Base-by-base conservation (phyloP, 2,113 vertebrate species). In the Cyprinus carpio region DNA sequence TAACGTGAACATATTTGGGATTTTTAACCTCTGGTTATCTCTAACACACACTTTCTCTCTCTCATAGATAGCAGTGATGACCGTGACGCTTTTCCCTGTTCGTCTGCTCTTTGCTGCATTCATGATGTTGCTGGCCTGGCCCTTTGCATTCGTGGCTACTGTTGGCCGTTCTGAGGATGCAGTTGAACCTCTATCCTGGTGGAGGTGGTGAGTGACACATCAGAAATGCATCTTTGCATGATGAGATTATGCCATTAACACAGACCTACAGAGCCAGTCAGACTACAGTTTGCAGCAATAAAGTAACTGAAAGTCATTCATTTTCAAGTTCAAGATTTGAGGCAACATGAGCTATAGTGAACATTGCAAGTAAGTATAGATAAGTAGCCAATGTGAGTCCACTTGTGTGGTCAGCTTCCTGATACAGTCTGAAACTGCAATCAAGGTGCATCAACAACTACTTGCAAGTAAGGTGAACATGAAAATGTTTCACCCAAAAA, bases 81-180 rank as follows among this genome's bases (percentile, higher is more conserved):
- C 97, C 0, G 91, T 98, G 81, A 99, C 97, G 0, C 93, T 99
- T 27, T 98, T 99, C 87, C 98, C 98, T 0, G 85, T 99, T 87
- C 96, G 98, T 12, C 93, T 99, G 84, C 95, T 98, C 81, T 91
- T 96, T 10, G 95, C 96, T 4, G 94, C 94, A 62, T 96, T 95
- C 91, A 91, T 97, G 96, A 98, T 99, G 97, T 90, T 99, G 89
- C 90, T 99, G 87, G 98, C 96, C 34, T 99, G 98, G 98, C 97
- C 97, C 40, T 96, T 99, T 37, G 96, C 97, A 0, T 97, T 98
- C 56, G 34, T 95, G 7, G 96, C 96, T 58, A 94, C 95, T 0
- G 92, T 98, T 89, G 95, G 96, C 62, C 93, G 95, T 18, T 92
- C 94, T 0, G 95, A 97, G 16, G 93, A 92, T 86, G 93, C 91